A percentile compares a stretch with the other conserved stretches of the same genome.
Conservation (phyloP, 2,888 invertebrate genomes). For the Xylophagus ater region DNA sequence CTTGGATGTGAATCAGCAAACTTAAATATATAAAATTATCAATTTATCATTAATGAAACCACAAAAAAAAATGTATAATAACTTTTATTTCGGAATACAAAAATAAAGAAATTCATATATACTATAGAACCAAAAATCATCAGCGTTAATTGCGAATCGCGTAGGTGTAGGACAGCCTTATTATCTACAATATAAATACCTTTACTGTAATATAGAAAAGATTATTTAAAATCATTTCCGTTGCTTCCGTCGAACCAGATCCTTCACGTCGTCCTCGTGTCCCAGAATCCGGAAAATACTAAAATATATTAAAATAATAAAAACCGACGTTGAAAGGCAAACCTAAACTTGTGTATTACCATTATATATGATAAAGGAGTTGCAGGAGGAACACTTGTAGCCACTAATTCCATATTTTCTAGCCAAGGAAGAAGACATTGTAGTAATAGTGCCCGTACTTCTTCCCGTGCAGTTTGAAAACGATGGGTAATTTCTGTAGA, state of each 20-base stretch:
- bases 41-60: background rate
- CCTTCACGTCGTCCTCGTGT: constrained; percentile 74
- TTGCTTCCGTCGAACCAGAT: constrained; percentile 98
- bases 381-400: constrained; percentile 88
- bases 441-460: constrained; percentile 80
- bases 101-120: background rate
- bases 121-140: background rate
- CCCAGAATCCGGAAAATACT: constrained; percentile 52
- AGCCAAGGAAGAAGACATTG: constrained; percentile 95
- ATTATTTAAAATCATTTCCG: constrained; percentile 98
- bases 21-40: constrained; percentile 37
- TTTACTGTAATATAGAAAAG: constrained; percentile 96
- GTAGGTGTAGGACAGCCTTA: background rate
- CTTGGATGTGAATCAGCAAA: constrained; percentile 93
- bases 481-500: constrained; percentile 87
- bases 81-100: background rate
- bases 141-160: too few species aligned
- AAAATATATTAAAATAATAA: constrained; percentile 17
- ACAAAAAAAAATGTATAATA: background rate
- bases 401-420: constrained; percentile 96
- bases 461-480: constrained; percentile 89
- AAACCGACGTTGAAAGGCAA: constrained; percentile 7
- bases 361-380: constrained; percentile 76
- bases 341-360: constrained; percentile 39
- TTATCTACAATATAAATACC: constrained; percentile 42